A percentile compares a stretch with the other conserved stretches of the same genome.
phyloP scores from a whole-genome alignment of 2,888 invertebrate species.

The Diarsia dahlii region DNA sequence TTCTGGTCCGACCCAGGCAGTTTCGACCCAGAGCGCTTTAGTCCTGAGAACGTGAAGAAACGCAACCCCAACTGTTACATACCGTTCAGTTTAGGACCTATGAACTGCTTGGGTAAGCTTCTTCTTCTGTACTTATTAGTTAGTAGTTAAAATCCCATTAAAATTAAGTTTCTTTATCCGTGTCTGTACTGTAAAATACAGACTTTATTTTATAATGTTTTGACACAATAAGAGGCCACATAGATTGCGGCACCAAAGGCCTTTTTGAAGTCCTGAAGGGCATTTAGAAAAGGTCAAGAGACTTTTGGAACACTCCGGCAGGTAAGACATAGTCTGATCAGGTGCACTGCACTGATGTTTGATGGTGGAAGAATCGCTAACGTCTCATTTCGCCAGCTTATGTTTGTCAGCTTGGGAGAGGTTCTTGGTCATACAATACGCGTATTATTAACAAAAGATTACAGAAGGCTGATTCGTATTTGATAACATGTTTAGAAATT shows the following conservation, averaged over 20 bases:
- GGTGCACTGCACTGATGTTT: not conserved
- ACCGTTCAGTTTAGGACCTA: slow-evolving; percentile 84
- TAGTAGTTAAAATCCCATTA: too few species aligned
- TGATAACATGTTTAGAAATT: too few species aligned
- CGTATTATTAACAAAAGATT: not conserved
- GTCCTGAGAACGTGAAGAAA: slow-evolving; percentile 73
- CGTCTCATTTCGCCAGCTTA: not conserved
- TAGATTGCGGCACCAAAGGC: not conserved
- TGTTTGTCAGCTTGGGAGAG: not conserved
- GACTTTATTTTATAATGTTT: not conserved
- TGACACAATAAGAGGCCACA: not conserved
- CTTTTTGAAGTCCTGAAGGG: not conserved
- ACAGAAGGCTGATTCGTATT: not conserved
- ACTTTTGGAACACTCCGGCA: not conserved
- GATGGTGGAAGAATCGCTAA: not conserved
- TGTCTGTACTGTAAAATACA: too few species aligned
- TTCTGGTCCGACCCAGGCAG: slow-evolving; percentile 80
- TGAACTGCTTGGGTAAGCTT: slow-evolving; percentile 84
- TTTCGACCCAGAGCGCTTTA: slow-evolving; percentile 85
- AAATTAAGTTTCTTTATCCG: too few species aligned
- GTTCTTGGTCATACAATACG: not conserved
- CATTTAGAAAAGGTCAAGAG: not conserved
- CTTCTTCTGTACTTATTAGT: not conserved
- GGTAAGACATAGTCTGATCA: not conserved
- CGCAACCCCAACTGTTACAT: slow-evolving; percentile 80